Base-by-base conservation (phyloP, 2,113 vertebrate species). In the Misgurnus anguillicaudatus region DNA sequence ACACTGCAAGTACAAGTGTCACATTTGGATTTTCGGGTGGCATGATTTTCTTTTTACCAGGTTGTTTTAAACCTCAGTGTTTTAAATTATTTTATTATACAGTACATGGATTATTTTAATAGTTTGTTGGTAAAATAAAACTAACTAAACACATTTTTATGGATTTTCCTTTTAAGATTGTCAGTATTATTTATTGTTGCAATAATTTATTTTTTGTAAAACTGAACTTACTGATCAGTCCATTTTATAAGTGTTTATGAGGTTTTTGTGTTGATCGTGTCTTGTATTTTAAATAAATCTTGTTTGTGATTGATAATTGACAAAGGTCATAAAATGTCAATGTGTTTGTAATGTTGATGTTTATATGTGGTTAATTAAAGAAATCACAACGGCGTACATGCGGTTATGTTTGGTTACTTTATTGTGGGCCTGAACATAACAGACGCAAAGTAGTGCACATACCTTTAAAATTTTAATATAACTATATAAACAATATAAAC, bases 101-200 rank as follows among this genome's bases (percentile, higher is more conserved):
- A 39, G 7, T 41, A 6, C 38, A 4, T 16, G 1, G 11, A 9
- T 69, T 69, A 14, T 72, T 41, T 24, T 73, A 60, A 24, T n/a
- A 73, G n/a, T 42, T 14, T 41, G n/a, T 41, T 42, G 17, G n/a
- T 53, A 21, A 67, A 24, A 21, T 24, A 1, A 53, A n/a, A 21
- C 5, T 17, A 53, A 19, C 55, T 16, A 41, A 72, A 11, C n/a
- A 48, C 9, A 67, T 79, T 67, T 55, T 74, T 47, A 68, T 62
- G n/a, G 62, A 2, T 31, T 42, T 69, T 76, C 74, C 61, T 75
- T 57, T 65, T 24, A 53, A 45, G 53, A 53, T 55, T 62, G 60
- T 77, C 77, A 86, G 84, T 86, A 86, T 86, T 86, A 83, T 81
- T 81, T 76, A 51, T 79, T 70, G 66, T 55, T 57, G 48, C 60